Conservation (phyloP, 2,888 invertebrate genomes). For the Orchesella flavescens region DNA sequence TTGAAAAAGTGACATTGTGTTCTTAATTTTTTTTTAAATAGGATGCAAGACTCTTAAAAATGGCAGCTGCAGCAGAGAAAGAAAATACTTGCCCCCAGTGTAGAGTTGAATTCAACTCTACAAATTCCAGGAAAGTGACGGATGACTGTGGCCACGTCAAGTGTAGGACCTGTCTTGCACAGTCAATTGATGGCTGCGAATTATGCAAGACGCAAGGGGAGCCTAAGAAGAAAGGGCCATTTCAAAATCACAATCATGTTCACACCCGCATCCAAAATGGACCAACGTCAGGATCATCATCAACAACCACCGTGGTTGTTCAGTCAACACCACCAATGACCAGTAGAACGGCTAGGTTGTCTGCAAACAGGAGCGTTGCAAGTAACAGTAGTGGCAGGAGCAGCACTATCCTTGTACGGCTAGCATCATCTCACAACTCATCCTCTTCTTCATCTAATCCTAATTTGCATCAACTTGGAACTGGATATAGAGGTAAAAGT, state of each 20-base stretch:
- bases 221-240: not conserved
- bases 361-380: slow-evolving; percentile 16
- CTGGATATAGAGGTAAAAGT: not conserved
- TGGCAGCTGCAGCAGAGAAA: too few relatives aligned
- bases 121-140: slow-evolving; percentile 65
- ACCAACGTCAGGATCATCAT: too few relatives aligned
- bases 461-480: too few relatives aligned
- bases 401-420: not conserved
- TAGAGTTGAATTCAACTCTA: slow-evolving; percentile 50
- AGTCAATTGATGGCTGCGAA: slow-evolving; percentile 67
- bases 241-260: not conserved
- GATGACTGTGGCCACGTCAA: slow-evolving; percentile 70
- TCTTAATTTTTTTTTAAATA: too few relatives aligned
- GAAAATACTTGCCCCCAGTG: slow-evolving; percentile 69
- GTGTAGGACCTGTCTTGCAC: slow-evolving; percentile 68
- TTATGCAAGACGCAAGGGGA: slow-evolving; percentile 60
- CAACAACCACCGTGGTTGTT: not conserved
- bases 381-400: not conserved
- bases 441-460: not conserved
- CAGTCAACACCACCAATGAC: not conserved
- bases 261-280: not conserved
- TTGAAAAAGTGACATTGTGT: too few relatives aligned
- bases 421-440: slow-evolving; percentile 25
- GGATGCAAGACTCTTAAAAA: too few relatives aligned
- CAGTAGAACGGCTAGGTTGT: slow-evolving; percentile 3